Evolutionary conservation across 2,113 vertebrate genomes (phyloP).

Genomic region (Petrocephalus microphthalmus): DNA sequence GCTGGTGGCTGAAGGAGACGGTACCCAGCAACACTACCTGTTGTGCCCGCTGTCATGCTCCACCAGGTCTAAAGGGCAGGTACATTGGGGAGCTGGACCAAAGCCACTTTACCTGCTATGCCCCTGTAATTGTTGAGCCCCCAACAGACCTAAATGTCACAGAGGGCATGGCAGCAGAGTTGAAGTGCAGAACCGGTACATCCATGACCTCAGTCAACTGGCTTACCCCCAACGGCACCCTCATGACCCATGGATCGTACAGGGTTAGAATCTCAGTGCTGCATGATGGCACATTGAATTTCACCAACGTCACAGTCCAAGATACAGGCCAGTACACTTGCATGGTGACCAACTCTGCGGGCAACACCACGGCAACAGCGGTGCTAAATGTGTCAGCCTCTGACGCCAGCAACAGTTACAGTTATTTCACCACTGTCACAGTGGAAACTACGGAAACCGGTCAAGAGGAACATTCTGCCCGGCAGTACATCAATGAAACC

Average conservation of each 20-base stretch:
- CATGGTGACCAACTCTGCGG: conserved; percentile 95
- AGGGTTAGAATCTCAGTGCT: conserved; percentile 88
- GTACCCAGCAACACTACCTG: conserved; percentile 95
- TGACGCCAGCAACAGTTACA: conserved; percentile 69
- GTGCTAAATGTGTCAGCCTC: conserved; percentile 85
- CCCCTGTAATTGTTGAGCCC: conserved; percentile 91
- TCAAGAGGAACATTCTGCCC: conserved; percentile 61
- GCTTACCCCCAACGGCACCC: conserved; percentile 90
- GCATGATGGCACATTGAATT: conserved; percentile 91
- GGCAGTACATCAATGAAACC: conserved; percentile 66
- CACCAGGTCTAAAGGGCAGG: conserved; percentile 76
- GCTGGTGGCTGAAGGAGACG: conserved; percentile 96
- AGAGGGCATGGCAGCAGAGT: conserved; percentile 92
- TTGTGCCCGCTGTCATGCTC: conserved; percentile 91
- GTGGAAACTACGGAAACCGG: conserved; percentile 79
- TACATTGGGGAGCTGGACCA: conserved; percentile 92
- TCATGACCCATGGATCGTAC: conserved; percentile 97
- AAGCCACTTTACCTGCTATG: conserved; percentile 91
- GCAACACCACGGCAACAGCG: conserved; percentile 88
- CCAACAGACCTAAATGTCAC: conserved; percentile 95
- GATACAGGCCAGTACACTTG: conserved; percentile 95
- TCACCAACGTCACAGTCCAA: conserved; percentile 95
- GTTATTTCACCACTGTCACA: conserved; percentile 89
- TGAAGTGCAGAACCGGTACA: conserved; percentile 89
- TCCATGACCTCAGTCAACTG: conserved; percentile 97